Evolutionary conservation across 2,797 vertebrate genomes (phyloP).

Genomic region (Tarsius wallacei): DNA sequence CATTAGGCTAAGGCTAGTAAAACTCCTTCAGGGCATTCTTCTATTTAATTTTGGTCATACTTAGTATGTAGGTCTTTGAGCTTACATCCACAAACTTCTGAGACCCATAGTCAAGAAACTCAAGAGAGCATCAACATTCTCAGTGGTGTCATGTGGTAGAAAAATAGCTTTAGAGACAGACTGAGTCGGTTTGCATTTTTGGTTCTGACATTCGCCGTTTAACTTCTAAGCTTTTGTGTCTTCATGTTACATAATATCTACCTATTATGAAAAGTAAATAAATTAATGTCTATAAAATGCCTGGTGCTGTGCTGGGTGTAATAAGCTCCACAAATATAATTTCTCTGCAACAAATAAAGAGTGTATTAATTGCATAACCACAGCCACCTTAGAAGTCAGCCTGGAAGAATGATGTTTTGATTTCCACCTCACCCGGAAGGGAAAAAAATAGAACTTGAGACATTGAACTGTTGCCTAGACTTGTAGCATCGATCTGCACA

Average conservation of each 20-base stretch:
- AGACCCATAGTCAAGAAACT: neutral
- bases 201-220: slow-evolving; percentile 27
- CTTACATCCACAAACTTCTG: neutral
- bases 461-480: neutral
- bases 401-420: slow-evolving; percentile 37
- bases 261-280: slow-evolving; percentile 51
- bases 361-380: neutral
- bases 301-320: neutral
- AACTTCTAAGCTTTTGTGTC: neutral
- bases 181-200: neutral
- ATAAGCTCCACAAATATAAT: slow-evolving; percentile 8
- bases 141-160: neutral
- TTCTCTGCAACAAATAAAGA: slow-evolving; percentile 42
- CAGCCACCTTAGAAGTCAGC: slow-evolving; percentile 3
- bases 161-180: neutral
- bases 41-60: slow-evolving; percentile 23
- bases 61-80: slow-evolving; percentile 1
- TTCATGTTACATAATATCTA: slow-evolving; percentile 44
- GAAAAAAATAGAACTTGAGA: neutral
- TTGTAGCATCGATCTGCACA: neutral
- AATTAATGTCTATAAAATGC: slow-evolving; percentile 36
- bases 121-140: neutral
- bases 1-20: neutral
- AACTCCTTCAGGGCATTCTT: slow-evolving; percentile 47
- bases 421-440: neutral